A percentile compares a stretch with the other conserved stretches of the same genome.
Conservation (phyloP, 2,797 vertebrate species). For the Crypturellus tataupa region DNA sequence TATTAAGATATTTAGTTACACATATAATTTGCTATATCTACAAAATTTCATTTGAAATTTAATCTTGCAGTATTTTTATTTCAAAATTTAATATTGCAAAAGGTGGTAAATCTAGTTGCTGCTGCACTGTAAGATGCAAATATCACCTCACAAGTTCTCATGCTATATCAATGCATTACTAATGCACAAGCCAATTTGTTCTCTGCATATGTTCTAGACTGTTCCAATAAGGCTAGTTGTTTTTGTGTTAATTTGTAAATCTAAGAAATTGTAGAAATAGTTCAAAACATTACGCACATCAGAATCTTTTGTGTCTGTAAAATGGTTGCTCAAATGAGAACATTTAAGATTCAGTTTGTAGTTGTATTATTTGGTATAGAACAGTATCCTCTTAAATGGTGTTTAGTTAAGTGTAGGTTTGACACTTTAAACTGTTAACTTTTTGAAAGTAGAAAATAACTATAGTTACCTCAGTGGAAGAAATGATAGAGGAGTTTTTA, state of each 20-base stretch:
- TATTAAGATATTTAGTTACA: background rate
- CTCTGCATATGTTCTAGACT: background rate
- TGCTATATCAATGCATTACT: background rate
- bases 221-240: background rate
- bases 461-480: background rate
- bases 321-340: background rate
- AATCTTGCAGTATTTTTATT: background rate
- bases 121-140: background rate
- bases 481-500: background rate
- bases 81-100: background rate
- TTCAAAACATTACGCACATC: background rate
- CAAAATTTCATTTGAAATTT: background rate
- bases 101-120: background rate
- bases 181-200: background rate
- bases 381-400: background rate
- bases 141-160: background rate
- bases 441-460: background rate
- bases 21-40: background rate
- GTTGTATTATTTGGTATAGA: background rate
- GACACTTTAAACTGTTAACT: background rate
- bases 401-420: background rate
- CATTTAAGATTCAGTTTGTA: background rate
- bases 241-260: background rate
- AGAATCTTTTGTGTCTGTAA: background rate
- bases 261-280: background rate